Conservation (phyloP, 1,140 invertebrate species). For the Phortica variegata region DNA sequence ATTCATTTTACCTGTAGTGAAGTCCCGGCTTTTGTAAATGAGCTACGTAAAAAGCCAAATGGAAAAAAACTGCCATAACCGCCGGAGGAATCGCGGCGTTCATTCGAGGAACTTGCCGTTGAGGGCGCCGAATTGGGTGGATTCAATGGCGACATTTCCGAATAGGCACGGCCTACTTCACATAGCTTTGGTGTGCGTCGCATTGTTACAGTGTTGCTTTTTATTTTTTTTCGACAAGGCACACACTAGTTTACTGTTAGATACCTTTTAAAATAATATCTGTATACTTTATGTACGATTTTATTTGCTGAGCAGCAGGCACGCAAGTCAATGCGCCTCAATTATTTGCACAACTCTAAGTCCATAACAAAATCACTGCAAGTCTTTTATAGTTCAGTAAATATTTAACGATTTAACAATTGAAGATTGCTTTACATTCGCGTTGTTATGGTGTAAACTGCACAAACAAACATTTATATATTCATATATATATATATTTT, state of each 20-base stretch:
- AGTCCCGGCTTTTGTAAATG: slow-evolving; percentile 39
- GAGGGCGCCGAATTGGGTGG: slow-evolving; percentile 23
- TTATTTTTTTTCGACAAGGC: slow-evolving; percentile 1
- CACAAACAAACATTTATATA: too few relatives aligned
- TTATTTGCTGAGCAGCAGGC: too few relatives aligned
- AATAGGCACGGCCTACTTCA: slow-evolving; percentile 45
- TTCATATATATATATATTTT: too few relatives aligned
- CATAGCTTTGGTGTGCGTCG: slow-evolving; percentile 37
- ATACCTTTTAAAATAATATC: too few relatives aligned
- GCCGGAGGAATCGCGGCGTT: slow-evolving; percentile 30
- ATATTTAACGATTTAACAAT: too few relatives aligned
- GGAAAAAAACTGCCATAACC: slow-evolving; percentile 52
- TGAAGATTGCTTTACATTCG: too few relatives aligned
- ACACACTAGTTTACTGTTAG: too few relatives aligned
- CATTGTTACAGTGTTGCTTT: slow-evolving; percentile 17
- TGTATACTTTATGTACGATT: too few relatives aligned
- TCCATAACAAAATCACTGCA: too few relatives aligned
- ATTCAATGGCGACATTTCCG: slow-evolving; percentile 52
- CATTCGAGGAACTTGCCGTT: slow-evolving; percentile 16
- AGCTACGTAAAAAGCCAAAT: slow-evolving; percentile 42
- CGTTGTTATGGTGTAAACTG: too few relatives aligned
- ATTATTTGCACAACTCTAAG: too few relatives aligned
- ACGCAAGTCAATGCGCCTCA: background rate
- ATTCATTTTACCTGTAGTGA: slow-evolving; percentile 34
- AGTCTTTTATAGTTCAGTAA: too few relatives aligned